These are phyloP conservation scores for Beris chalybata DNA, from an alignment of 2,888 invertebrate species.

Conservation along the genomic window DNA sequence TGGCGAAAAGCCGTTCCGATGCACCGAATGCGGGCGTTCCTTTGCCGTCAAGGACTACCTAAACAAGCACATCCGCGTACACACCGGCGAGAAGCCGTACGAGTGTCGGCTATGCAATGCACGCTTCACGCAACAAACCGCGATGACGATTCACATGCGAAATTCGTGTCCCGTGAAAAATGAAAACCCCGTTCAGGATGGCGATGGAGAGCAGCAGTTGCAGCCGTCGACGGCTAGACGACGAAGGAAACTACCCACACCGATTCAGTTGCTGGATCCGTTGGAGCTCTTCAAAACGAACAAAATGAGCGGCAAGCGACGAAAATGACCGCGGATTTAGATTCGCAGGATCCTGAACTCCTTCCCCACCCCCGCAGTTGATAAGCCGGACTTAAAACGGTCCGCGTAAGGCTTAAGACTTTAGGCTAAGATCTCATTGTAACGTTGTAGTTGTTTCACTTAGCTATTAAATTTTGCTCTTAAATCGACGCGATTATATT, in stretches of 20 bases:
- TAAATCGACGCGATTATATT: no score
- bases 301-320: no score
- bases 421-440: no score
- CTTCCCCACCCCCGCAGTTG: no score
- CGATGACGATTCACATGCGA: slow-evolving; percentile 16
- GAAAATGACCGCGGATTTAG: no score
- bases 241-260: background rate
- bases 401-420: no score
- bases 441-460: no score
- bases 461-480: no score
- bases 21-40: slow-evolving; percentile 55
- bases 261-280: no score
- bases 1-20: slow-evolving; percentile 56
- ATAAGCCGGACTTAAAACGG: no score
- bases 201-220: background rate
- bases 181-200: background rate
- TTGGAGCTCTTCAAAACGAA: no score
- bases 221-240: background rate
- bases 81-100: slow-evolving; percentile 54
- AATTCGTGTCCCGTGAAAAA: slow-evolving; percentile 4
- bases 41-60: slow-evolving; percentile 57
- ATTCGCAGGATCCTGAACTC: no score
- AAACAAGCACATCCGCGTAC: slow-evolving; percentile 56
- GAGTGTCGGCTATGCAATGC: slow-evolving; percentile 57
- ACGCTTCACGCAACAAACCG: slow-evolving; percentile 38